Base-by-base conservation (phyloP, 2,888 invertebrate genomes). In the Amphipyra tragopoginis region DNA sequence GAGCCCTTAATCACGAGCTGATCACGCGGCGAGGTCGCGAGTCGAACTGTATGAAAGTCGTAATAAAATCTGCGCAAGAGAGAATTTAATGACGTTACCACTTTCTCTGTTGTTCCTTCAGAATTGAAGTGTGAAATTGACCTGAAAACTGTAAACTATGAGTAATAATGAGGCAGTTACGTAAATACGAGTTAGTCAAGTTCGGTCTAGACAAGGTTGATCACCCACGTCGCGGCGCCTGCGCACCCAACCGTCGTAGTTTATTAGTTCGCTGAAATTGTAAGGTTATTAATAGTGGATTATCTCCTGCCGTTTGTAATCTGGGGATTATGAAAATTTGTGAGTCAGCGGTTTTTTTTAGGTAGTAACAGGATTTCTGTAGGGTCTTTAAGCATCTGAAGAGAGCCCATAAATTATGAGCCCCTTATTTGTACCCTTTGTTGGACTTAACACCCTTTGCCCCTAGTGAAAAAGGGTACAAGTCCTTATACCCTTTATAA, bases 181-280 rank as follows among this genome's bases (percentile, higher is more conserved):
- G 61, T 75, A 79, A 77, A 75, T 73, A 81, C 74, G 43, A 60
- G 67, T 81, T 83, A 83, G 76, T 84, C 83, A 81, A 84, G 74
- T 72, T 59, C 64, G 63, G 84, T 85, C 85, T 85, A 85, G 85
- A 85, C 85, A 70, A 77, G 78, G 78, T 82, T 81, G 82, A 77
- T 83, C 85, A 79, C 83, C 76, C 74, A 77, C 79, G 72, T 64
- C 69, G 72, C 59, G 60, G 63, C 81, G 79, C 78, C 76, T 52
- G 82, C 81, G 80, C 81, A 51, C 38, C 49, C 42, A 38, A 58
- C 55, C 34, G 56, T 43, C 11, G 42, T 44, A 51, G 42, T 45
- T 64, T 72, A 71, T 72, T 63, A 62, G 57, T 67, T 58, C 38
- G 59, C 61, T 65, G 63, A 60, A 65, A 64, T 77, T 77, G 68